Evolutionary conservation across 2,113 vertebrate genomes (phyloP).

Genomic region (Tyto alba): DNA sequence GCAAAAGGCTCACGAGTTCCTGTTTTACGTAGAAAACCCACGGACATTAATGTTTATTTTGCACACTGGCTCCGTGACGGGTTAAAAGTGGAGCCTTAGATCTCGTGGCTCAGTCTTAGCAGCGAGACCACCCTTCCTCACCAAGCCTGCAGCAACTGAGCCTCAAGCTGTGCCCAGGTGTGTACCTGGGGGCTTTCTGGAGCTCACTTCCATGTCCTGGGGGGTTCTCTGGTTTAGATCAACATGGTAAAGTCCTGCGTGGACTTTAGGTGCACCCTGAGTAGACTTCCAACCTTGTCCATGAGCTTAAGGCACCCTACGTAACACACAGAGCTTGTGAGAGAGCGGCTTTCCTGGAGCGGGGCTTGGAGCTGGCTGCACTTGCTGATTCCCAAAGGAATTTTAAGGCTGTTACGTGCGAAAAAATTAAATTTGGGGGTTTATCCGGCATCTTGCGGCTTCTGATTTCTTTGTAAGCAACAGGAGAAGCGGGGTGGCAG

Average conservation of each 20-base stretch:
- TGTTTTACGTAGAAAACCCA: not conserved
- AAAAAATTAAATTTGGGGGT: not conserved
- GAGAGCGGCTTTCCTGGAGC: not conserved
- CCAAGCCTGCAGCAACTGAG: not conserved
- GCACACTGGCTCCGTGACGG: accelerated
- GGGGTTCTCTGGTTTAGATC: not conserved
- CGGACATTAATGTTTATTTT: not conserved
- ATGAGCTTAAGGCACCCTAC: accelerated
- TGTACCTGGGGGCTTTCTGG: accelerated
- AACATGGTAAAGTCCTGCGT: not conserved
- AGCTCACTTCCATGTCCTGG: not conserved
- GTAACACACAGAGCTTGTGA: accelerated
- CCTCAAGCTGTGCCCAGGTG: not conserved
- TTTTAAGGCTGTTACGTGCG: not conserved
- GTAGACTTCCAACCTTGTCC: accelerated
- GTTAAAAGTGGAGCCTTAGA: not conserved
- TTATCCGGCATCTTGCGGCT: not conserved
- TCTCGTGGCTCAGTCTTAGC: not conserved
- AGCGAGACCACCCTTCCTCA: not conserved
- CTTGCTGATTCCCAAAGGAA: not conserved
- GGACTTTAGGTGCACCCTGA: not conserved
- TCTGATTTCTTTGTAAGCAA: not conserved
- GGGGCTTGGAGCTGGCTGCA: not conserved
- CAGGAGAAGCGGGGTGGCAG: accelerated
- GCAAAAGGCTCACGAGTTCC: not conserved